A percentile compares a stretch with the other conserved stretches of the same genome.
phyloP scores from a whole-genome alignment of 2,888 invertebrate species.

The Seladonia tumulorum region DNA sequence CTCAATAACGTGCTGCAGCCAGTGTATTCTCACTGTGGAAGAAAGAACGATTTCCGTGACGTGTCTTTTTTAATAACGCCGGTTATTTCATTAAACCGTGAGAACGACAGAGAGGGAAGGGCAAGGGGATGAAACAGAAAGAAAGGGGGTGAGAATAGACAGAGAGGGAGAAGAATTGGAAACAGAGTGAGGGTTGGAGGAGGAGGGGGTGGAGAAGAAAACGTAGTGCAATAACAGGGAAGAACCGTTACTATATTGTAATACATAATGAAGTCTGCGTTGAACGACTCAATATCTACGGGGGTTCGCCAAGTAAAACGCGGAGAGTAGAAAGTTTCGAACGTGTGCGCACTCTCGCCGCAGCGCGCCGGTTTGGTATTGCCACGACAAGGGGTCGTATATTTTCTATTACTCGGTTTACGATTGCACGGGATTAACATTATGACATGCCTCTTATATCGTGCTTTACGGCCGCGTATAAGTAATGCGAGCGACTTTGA shows the following conservation, averaged over 20 bases:
- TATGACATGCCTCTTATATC: constrained; percentile 51
- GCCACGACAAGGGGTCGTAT: constrained; percentile 51
- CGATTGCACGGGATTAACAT: constrained; percentile 65
- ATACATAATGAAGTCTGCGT: constrained; percentile 61
- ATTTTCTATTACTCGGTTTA: constrained; percentile 67
- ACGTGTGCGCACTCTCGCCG: background rate
- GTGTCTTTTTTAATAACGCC: constrained; percentile 57
- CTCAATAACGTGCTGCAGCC: constrained; percentile 11
- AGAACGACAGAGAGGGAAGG: background rate
- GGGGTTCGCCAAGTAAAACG: constrained; percentile 12
- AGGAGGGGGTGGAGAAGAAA: background rate
- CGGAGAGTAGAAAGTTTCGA: constrained; percentile 20
- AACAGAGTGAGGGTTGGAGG: background rate
- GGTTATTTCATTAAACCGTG: constrained; percentile 36
- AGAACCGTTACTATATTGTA: constrained; percentile 52
- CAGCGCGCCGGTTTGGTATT: constrained; percentile 6
- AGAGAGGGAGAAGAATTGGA: background rate
- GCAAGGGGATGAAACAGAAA: background rate
- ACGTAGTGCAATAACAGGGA: constrained; percentile 34
- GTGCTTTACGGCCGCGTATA: constrained; percentile 52
- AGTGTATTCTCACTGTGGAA: background rate
- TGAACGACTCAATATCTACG: constrained; percentile 60
- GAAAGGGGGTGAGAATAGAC: background rate
- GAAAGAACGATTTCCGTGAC: constrained; percentile 17
- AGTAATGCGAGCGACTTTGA: constrained; percentile 41